Base-by-base conservation (phyloP, 2,113 vertebrate genomes). In the Urocitellus parryii region DNA sequence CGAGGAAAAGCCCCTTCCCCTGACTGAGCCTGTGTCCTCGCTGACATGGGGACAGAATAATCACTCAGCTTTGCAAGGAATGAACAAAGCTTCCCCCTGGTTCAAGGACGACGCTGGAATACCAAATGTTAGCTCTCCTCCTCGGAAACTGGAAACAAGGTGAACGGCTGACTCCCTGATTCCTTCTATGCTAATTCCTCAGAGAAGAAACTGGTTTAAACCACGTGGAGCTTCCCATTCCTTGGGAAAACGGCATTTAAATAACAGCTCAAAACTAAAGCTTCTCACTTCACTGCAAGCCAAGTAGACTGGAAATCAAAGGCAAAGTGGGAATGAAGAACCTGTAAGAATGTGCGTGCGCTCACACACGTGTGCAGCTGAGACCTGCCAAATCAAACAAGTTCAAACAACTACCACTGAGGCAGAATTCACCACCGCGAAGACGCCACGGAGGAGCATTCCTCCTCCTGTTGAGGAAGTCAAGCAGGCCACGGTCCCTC, bases 41-140 rank as follows among this genome's bases (percentile, higher is more conserved):
- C 61, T 32, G 2, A 4, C 22, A 0, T 0, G 1, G 0, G n/a
- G 58, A 63, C 53, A 1, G 3, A 3, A 1, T 11, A 11, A 24
- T 4, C 73, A 17, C 61, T 25, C 6, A 2, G 56, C 48, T n/a
- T 7, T 63, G 4, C 4, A 10, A 78, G 48, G 73, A 34, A 32
- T 6, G 45, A 34, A n/a, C 4, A 24, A 32, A 12, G 8, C 7
- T 0, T 0, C 4, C 17, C 3, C 0, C 1, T 0, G 9, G 51
- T n/a, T 51, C 70, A 0, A 4, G 3, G n/a, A 10, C 1, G 0
- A 25, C 25, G 1, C 76, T 32, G 0, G 18, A 22, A 4, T 11
- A 42, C 22, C 78, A 9, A 68, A 4, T 0, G 0, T 3, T 4
- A 37, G 79, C 63, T 9, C 1, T 7, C 7, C 0, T 11, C 22